These are phyloP conservation scores for Strigamia transsilvanica DNA, from an alignment of 2,888 invertebrate species.

Conservation along the genomic window DNA sequence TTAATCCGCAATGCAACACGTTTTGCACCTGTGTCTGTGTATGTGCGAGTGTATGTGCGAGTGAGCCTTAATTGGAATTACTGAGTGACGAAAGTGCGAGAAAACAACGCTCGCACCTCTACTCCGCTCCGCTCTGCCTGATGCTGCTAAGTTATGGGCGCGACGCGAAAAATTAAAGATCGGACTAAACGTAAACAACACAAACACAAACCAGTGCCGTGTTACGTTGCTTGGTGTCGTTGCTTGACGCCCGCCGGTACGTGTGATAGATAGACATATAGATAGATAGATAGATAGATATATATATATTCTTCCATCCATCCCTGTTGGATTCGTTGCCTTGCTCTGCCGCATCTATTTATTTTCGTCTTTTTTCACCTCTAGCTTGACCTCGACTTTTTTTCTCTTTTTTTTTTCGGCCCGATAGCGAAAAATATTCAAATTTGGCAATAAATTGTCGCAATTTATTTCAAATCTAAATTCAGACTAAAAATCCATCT, in stretches of 20 bases:
- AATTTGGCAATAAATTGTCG: too few species aligned
- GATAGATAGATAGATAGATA: too few species aligned
- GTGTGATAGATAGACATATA: too few species aligned
- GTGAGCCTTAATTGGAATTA: slow-evolving; percentile 6
- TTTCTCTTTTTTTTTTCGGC: too few species aligned
- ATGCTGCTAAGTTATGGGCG: too few species aligned
- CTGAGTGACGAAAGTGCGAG: background rate
- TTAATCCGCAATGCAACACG: background rate
- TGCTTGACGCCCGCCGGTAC: slow-evolving; percentile 11
- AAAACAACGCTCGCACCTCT: too few species aligned
- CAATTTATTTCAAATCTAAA: background rate
- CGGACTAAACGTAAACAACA: background rate
- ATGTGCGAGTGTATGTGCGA: too few species aligned
- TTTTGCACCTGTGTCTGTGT: background rate
- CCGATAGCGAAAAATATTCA: too few species aligned
- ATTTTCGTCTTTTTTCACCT: slow-evolving; percentile 9
- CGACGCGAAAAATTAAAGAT: background rate
- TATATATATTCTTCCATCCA: background rate
- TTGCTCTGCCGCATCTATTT: background rate
- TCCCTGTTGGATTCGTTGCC: too few species aligned
- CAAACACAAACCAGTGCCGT: background rate
- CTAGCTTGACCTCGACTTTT: background rate
- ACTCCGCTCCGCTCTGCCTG: too few species aligned
- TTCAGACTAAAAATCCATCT: too few species aligned
- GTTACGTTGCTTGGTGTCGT: slow-evolving; percentile 7